Percentiles rank a stretch among this genome's conserved stretches.
Conservation (phyloP, 2,113 vertebrate species). For the Laticauda laticaudata region DNA sequence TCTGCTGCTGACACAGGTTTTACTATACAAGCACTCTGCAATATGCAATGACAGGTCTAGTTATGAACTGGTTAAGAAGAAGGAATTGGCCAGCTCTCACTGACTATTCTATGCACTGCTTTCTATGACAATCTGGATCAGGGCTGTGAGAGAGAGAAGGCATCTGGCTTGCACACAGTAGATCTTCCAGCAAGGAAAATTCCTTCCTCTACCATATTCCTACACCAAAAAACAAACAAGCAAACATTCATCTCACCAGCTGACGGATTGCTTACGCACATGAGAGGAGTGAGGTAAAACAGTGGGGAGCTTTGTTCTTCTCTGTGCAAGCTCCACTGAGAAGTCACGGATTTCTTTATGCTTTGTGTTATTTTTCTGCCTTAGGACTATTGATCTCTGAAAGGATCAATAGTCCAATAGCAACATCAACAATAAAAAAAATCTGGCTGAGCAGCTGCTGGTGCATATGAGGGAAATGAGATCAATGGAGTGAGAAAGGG, state of each 20-base stretch:
- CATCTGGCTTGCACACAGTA: neutral
- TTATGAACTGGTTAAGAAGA: neutral
- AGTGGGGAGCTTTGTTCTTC: neutral
- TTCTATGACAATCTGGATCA: neutral
- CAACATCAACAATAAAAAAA: neutral
- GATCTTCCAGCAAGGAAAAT: neutral
- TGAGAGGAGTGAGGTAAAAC: neutral
- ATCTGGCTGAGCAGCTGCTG: neutral
- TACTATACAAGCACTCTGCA: neutral
- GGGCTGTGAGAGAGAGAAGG: neutral
- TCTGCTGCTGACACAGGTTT: neutral
- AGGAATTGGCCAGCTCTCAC: neutral
- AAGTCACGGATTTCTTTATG: neutral
- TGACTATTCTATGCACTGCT: neutral
- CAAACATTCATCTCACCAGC: neutral
- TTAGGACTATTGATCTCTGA: neutral
- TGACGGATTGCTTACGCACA: neutral
- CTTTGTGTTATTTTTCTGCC: neutral
- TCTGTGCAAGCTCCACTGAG: neutral
- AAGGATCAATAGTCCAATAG: neutral
- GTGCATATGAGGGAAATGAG: neutral
- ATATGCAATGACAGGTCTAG: neutral
- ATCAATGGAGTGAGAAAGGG: neutral
- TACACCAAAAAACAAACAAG: neutral
- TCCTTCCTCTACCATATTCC: neutral